Base-by-base conservation (phyloP, 2,888 invertebrate species). In the Tetragnatha montana region DNA sequence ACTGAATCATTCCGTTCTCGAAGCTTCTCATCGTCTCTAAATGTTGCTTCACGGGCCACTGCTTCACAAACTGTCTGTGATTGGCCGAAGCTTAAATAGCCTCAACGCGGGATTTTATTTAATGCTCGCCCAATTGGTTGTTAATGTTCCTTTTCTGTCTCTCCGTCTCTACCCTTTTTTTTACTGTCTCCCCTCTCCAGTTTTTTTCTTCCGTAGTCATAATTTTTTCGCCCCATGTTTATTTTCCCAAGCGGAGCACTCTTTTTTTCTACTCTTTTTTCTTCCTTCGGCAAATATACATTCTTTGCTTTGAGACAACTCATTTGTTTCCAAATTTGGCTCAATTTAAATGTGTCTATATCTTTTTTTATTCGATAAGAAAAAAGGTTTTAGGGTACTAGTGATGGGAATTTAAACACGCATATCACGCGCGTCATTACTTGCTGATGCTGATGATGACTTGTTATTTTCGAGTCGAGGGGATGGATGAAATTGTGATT, bases 121-220 rank as follows among this genome's bases (percentile, higher is more conserved):
- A 89, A 89, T 89, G 89, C 89, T 81, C 76, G 78, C 49, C 89
- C 89, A 89, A 89, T 89, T 89, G 89, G 89, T 85, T 89, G 89
- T 89, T 89, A 89, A 89, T 89, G 83, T 89, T 81, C 81, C 81
- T 89, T 89, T 88, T 80, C 81, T 60, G 35, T 50, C 76, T 51
- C n/a, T 81, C 47, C 51, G 35, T 35, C 35, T 35, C 49, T 81
- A 76, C 51, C n/a, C 79, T 89, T 85, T 89, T 88, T 76, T 47
- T 75, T 70, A 51, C 51, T 71, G 21, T 85, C 79, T 22, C 47
- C 35, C 19, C 70, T n/a, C 60, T 69, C 12, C 80, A 17, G 35
- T 78, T 71, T 73, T 51, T 17, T 12, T 35, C 35, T 74, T 68
- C 73, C 47, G 12, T 51, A 60, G 80, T 86, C 86, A 86, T 86